A percentile compares a stretch with the other conserved stretches of the same genome.
Conservation (phyloP, 2,888 invertebrate genomes). For the Graphium colonna region DNA sequence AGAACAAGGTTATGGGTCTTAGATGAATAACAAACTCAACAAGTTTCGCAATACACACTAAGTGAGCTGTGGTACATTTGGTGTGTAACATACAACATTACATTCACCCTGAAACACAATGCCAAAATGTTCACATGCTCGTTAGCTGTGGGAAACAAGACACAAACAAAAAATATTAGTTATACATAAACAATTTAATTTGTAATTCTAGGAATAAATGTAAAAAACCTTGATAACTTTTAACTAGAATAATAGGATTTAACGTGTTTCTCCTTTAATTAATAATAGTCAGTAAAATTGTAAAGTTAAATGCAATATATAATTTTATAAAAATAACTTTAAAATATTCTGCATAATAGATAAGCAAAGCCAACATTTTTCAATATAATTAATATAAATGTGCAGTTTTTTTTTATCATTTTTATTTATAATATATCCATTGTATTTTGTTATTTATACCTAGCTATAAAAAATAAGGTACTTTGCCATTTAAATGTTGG, state of each 20-base stretch:
- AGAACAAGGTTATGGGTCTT: constrained; percentile 50
- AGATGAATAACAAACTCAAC: constrained; percentile 54
- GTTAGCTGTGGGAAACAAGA: constrained; percentile 33
- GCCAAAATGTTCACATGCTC: constrained; percentile 66
- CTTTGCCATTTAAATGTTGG: too few relatives aligned
- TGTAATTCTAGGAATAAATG: background rate
- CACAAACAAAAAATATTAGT: constrained; percentile 23
- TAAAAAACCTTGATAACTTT: background rate
- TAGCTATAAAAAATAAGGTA: too few relatives aligned
- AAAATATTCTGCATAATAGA: background rate
- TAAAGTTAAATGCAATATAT: too few relatives aligned
- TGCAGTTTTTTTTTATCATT: too few relatives aligned
- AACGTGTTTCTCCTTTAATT: too few relatives aligned
- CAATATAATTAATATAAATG: too few relatives aligned
- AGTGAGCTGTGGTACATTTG: constrained; percentile 44
- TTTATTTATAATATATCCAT: too few relatives aligned
- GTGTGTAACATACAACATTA: constrained; percentile 46
- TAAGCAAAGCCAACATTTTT: background rate
- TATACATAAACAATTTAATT: background rate
- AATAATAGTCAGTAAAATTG: too few relatives aligned
- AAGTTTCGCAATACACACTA: constrained; percentile 56
- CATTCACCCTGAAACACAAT: constrained; percentile 68
- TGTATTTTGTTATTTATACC: too few relatives aligned
- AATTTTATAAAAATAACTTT: background rate
- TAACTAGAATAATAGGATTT: too few relatives aligned